Evolutionary conservation across 2,113 vertebrate genomes (phyloP).

Genomic region (Coregonus clupeaformis): DNA sequence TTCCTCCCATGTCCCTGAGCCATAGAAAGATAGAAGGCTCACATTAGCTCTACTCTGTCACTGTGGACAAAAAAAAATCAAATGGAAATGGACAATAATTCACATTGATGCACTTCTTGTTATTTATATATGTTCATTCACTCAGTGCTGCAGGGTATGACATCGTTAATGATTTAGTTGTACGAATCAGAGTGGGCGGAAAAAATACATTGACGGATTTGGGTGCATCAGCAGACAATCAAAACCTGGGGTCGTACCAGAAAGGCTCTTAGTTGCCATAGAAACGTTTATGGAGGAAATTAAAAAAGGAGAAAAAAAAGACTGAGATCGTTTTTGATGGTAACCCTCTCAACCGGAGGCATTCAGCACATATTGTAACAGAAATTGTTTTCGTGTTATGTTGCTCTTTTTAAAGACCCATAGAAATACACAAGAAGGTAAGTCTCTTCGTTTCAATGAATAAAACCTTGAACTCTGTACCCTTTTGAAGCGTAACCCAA

Average conservation of each 20-base stretch:
- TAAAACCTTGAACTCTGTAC: too few species aligned
- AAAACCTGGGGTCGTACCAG: slow-evolving; percentile 38
- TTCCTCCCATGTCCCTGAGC: neutral
- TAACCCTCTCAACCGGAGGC: slow-evolving; percentile 43
- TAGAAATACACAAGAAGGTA: too few species aligned
- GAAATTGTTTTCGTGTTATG: neutral
- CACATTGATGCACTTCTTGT: slow-evolving; percentile 7
- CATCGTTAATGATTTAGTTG: slow-evolving; percentile 13
- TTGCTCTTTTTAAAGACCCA: too few species aligned
- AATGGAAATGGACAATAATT: neutral
- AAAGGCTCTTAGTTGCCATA: slow-evolving; percentile 74
- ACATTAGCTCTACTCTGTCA: too few species aligned
- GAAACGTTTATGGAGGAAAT: slow-evolving; percentile 66
- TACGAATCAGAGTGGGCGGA: slow-evolving; percentile 19
- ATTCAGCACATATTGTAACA: neutral
- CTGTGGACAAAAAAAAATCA: too few species aligned
- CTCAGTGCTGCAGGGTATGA: too few species aligned
- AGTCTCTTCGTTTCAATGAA: too few species aligned
- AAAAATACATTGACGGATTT: slow-evolving; percentile 48
- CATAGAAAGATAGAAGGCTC: neutral
- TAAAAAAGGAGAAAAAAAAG: slow-evolving; percentile 29
- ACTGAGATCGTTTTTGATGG: slow-evolving; percentile 21
- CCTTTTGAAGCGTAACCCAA: too few species aligned
- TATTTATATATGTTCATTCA: slow-evolving; percentile 1
- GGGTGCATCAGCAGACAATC: slow-evolving; percentile 49